Evolutionary conservation across 2,113 vertebrate species (phyloP).

Genomic region (Podarcis muralis): DNA sequence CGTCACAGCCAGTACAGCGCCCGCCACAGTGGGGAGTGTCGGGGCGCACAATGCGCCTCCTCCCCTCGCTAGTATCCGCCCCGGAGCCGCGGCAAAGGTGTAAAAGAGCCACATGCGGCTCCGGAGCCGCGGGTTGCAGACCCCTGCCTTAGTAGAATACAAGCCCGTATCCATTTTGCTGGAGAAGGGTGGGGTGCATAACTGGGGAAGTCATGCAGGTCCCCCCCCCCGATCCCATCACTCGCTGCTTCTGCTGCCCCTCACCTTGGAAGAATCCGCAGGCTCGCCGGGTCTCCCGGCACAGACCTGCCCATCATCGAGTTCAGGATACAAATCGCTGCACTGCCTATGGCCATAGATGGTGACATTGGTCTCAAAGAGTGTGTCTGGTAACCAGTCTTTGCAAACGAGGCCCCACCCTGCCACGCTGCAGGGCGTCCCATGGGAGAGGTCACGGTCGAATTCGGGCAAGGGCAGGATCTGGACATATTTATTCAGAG

Average conservation of each 20-base stretch:
- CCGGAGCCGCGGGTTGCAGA: no score
- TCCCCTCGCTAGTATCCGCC: no score
- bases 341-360: conserved; percentile 48
- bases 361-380: neutral
- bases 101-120: no score
- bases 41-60: no score
- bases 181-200: no score
- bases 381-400: fast-evolving
- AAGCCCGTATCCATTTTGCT: no score
- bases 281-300: conserved; percentile 50
- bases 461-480: conserved; percentile 35
- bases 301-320: conserved; percentile 50
- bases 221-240: neutral
- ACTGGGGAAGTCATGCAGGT: no score
- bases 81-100: no score
- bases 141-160: no score
- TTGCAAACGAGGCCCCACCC: conserved; percentile 51
- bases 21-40: no score
- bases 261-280: conserved; percentile 57
- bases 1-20: no score
- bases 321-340: conserved; percentile 18
- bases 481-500: conserved; percentile 39
- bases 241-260: neutral
- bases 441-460: neutral
- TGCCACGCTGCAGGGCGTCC: conserved; percentile 22